Evolutionary conservation across 2,113 vertebrate species (phyloP), one percentile per base, ranked within the genome.

Genomic region (Actenoides lindsayi): DNA sequence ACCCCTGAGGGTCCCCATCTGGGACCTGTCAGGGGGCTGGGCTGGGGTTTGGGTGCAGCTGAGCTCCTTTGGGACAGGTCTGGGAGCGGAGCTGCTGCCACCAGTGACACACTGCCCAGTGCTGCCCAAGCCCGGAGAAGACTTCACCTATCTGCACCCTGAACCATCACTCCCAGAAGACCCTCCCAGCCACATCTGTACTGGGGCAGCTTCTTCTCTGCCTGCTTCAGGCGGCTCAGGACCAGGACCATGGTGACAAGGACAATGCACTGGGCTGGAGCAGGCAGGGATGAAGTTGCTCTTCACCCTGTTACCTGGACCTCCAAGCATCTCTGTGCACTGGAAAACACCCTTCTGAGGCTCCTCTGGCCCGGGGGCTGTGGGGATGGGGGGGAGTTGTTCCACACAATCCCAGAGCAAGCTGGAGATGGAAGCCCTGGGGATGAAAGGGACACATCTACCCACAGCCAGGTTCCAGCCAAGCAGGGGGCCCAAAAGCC

Each of bases 301-400:
- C 37, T 27, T 59, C 2, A 0, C 6, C 1, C 1, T 1, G 13
- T 19, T 37, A 5, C 33, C 17, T 6, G 2, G 27, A 27, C n/a
- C 18, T 7, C 19, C 25, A 0, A 0, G 30, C 50, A 11, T 31
- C 59, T 56, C 20, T 3, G 0, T 4, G 67, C 2, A 1, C 51
- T 28, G 53, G 44, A 33, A 27, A 15, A 6, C 6, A 1, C 18
- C 13, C 1, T 11, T 25, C 9, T 0, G 5, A 28, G 24, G 33
- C 0, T 1, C 11, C 27, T 13, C 46, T 7, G 46, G 16, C 20
- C 37, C 11, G 7, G 31, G 57, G 30, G 18, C 28, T 12, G 53
- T 4, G 1, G 28, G 35, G 16, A 8, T 16, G 2, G 19, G 33
- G 33, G 24, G 28, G 16, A 16, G 19, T 23, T 1, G 2, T 10